Evolutionary conservation across 2,113 vertebrate genomes (phyloP), one percentile per base, ranked within the genome.

Genomic region (Mastomys coucha): DNA sequence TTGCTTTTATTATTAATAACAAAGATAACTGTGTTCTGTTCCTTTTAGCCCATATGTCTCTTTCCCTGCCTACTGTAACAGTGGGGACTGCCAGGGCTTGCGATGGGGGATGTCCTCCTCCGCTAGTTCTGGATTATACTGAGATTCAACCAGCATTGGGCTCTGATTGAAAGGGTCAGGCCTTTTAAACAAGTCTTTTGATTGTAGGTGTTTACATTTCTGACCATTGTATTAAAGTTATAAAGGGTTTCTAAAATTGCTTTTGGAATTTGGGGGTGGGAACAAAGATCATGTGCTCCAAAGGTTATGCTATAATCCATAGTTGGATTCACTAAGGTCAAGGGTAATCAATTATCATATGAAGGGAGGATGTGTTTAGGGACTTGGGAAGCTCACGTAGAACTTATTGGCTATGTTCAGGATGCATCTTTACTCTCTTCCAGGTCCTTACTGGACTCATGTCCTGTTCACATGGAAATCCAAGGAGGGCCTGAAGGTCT

Each of bases 361-460:
- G 58, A 9, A 12, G 20, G 39, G 33, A 36, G 31, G 51, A 7
- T 4, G 70, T 31, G 20, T n/a, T 24, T 2, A 36, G 7, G 0
- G 4, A 6, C 14, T 0, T 1, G 45, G 24, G 10, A 11, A 0
- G 0, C 0, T 3, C 7, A 0, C 0, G 9, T 4, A 6, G 5
- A 12, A 36, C 39, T 53, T 2, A 0, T 7, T 5, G 36, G 0
- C 1, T 0, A 1, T 4, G 1, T 26, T 36, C 16, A 73, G 20
- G 20, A 20, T 1, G 6, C 0, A 3, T 0, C 31, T 65, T 5
- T 14, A 1, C 85, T 75, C n/a, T 87, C 26, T 65, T 53, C 39
- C 95, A 99, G 99, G 99, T 10, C 99, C 99, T 56, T 99, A 98
- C 85, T 99, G 99, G 99, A 99, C 99, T 1, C 99, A 99, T 1